Evolutionary conservation across 1,140 invertebrate genomes (phyloP).

Genomic region (Rhopalosiphum maidis): DNA sequence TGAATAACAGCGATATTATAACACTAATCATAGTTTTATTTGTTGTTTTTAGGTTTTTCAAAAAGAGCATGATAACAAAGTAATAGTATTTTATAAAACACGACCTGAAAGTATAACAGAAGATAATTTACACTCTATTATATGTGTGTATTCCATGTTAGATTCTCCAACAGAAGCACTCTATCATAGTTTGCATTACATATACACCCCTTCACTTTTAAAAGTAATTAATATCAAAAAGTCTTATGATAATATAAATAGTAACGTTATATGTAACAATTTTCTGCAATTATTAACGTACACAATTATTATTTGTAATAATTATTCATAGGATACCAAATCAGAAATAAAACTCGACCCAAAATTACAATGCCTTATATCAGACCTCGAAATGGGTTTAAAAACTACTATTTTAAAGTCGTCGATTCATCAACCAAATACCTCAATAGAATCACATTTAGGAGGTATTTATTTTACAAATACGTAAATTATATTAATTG

Average conservation of each 20-base stretch:
- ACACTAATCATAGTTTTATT: not conserved
- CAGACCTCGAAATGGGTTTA: slow-evolving; percentile 52
- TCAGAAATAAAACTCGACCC: slow-evolving; percentile 41
- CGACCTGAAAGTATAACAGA: slow-evolving; percentile 67
- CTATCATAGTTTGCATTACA: slow-evolving; percentile 67
- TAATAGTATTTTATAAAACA: slow-evolving; percentile 68
- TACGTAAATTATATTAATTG: not conserved
- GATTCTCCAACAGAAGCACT: slow-evolving; percentile 68
- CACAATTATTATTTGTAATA: not conserved
- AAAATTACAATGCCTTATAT: slow-evolving; percentile 41
- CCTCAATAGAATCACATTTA: slow-evolving; percentile 36
- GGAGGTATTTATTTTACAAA: slow-evolving; percentile 30
- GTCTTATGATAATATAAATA: not conserved
- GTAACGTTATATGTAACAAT: not conserved
- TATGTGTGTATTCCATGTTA: slow-evolving; percentile 68
- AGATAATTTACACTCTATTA: slow-evolving; percentile 66
- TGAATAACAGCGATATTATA: not conserved
- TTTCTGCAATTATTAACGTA: not conserved
- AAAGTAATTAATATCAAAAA: slow-evolving; percentile 61
- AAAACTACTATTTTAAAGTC: slow-evolving; percentile 53
- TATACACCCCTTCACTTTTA: slow-evolving; percentile 65
- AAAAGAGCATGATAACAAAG: slow-evolving; percentile 12
- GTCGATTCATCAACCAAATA: slow-evolving; percentile 10
- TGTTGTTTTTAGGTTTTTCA: slow-evolving; percentile 40
- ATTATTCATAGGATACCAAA: not conserved